Evolutionary conservation across 2,888 invertebrate genomes (phyloP).

Genomic region (Nudaria mundana): DNA sequence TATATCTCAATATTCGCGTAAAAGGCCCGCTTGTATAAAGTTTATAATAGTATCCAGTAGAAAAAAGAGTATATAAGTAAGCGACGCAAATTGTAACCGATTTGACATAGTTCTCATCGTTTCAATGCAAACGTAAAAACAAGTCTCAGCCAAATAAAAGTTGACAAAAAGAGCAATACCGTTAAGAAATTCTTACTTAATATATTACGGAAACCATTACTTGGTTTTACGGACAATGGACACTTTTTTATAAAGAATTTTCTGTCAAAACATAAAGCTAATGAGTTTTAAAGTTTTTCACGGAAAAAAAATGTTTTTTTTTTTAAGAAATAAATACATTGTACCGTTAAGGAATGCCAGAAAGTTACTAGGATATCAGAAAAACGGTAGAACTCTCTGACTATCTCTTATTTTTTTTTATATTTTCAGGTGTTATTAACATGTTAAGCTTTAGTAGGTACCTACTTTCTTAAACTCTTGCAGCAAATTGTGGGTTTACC

Average conservation of each 20-base stretch:
- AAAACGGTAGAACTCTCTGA: no score
- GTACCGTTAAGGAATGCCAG: neutral
- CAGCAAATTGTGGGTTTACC: no score
- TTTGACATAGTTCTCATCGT: conserved; percentile 41
- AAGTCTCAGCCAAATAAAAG: conserved; percentile 25
- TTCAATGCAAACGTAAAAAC: conserved; percentile 33
- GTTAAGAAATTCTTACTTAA: conserved; percentile 51
- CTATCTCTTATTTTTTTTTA: no score
- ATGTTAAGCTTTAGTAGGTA: no score
- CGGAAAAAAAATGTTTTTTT: no score
- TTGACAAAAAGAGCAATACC: conserved; percentile 12
- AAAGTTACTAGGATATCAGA: conserved; percentile 6
- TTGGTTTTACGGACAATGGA: conserved; percentile 31
- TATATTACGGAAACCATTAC: conserved; percentile 46
- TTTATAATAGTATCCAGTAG: no score
- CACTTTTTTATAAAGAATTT: conserved; percentile 28
- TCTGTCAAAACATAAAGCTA: conserved; percentile 18
- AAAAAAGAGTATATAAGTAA: conserved; percentile 8
- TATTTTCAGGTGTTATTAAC: no score
- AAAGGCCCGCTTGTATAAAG: no score
- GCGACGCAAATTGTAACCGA: conserved; percentile 34
- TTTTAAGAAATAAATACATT: no score
- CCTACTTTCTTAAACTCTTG: no score
- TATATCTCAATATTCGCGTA: no score
- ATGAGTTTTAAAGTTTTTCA: conserved; percentile 5